A percentile compares a stretch with the other conserved stretches of the same genome.
Conservation (phyloP, 2,888 invertebrate genomes). For the Stegana nigrithorax region DNA sequence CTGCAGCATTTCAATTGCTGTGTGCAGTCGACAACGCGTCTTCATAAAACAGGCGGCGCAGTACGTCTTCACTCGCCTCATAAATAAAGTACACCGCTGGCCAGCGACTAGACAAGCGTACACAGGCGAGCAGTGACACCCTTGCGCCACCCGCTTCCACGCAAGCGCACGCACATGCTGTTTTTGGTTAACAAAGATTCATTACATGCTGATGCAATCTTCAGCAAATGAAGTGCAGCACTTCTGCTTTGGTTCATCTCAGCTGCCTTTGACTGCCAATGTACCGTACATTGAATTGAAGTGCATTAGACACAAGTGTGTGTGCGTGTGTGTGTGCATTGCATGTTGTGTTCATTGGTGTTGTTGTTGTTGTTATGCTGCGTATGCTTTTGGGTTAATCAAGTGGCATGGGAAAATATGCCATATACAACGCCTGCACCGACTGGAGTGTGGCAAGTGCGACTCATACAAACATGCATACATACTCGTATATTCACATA, state of each 20-base stretch:
- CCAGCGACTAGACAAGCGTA: no score
- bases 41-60: no score
- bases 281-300: no score
- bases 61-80: not conserved
- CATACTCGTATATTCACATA: constrained; percentile 43
- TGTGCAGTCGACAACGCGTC: no score
- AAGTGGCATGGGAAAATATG: constrained; percentile 55
- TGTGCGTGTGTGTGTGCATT: not conserved
- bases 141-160: not conserved
- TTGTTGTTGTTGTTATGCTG: not conserved
- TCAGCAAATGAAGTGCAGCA: constrained; percentile 2
- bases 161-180: not conserved
- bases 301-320: no score
- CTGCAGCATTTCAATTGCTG: no score
- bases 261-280: no score
- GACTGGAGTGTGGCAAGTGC: not conserved
- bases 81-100: no score
- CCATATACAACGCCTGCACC: not conserved
- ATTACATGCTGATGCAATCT: constrained; percentile 12
- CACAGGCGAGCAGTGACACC: no score
- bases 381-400: constrained; percentile 41
- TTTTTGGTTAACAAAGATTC: constrained; percentile 1
- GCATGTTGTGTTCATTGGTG: not conserved
- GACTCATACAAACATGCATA: not conserved
- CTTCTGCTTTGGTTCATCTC: not conserved